Percentiles rank a stretch among this genome's conserved stretches.
Evolutionary conservation across 2,888 invertebrate genomes (phyloP).

Genomic region (Acleris sparsana): DNA sequence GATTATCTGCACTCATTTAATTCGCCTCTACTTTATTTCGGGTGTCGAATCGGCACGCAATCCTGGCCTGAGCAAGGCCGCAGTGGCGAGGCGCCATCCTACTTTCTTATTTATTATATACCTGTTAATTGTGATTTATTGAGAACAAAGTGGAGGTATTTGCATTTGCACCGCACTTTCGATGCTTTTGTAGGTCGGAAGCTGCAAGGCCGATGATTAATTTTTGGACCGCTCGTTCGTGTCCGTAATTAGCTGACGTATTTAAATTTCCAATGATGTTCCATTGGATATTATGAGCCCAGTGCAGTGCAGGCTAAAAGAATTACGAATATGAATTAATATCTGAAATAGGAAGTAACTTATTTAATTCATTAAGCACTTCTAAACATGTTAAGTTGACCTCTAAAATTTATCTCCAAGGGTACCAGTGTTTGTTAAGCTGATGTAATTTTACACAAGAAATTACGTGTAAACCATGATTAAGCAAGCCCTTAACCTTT

Average conservation of each 20-base stretch:
- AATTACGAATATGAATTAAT: no score
- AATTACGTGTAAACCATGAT: slow-evolving; percentile 18
- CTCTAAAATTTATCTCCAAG: slow-evolving; percentile 22
- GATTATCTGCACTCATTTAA: slow-evolving; percentile 73
- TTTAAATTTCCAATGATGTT: no score
- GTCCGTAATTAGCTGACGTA: no score
- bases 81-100: slow-evolving; percentile 51
- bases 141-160: slow-evolving; percentile 33
- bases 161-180: slow-evolving; percentile 34
- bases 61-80: not conserved
- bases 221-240: not conserved
- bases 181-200: slow-evolving; percentile 21
- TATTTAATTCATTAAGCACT: no score
- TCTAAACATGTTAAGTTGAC: not conserved
- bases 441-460: slow-evolving; percentile 23
- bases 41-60: not conserved
- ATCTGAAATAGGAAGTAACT: no score
- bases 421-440: slow-evolving; percentile 13
- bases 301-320: no score
- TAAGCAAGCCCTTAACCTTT: slow-evolving; percentile 18
- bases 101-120: slow-evolving; percentile 58
- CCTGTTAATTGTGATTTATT: slow-evolving; percentile 35
- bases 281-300: no score
- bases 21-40: slow-evolving; percentile 37
- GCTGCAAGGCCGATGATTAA: slow-evolving; percentile 22